phyloP scores from a whole-genome alignment of 2,888 invertebrate species.

The Eupsilia transversa region DNA sequence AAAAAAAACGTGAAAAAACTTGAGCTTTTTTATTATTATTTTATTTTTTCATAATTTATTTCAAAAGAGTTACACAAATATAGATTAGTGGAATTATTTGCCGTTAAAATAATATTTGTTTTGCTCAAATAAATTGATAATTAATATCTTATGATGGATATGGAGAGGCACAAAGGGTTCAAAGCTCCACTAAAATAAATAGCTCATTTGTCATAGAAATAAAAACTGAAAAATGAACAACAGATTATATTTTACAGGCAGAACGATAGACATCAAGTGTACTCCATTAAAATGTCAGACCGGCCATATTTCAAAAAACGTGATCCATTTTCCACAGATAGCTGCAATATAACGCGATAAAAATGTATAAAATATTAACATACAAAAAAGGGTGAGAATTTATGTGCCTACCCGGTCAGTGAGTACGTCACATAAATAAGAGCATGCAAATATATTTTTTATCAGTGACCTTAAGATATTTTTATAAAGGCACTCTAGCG shows the following conservation, averaged over 20 bases:
- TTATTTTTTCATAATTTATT: too few relatives aligned
- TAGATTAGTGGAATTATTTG: neutral
- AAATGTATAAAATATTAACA: slow-evolving; percentile 58
- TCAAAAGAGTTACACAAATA: too few relatives aligned
- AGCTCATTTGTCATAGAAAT: slow-evolving; percentile 19
- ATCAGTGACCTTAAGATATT: slow-evolving; percentile 6
- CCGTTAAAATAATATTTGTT: neutral
- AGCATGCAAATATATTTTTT: slow-evolving; percentile 22
- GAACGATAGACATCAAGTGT: slow-evolving; percentile 51
- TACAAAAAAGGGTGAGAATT: slow-evolving; percentile 45
- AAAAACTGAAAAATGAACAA: slow-evolving; percentile 26
- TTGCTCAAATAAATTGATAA: neutral
- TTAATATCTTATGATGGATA: slow-evolving; percentile 15
- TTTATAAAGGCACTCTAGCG: neutral
- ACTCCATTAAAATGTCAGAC: slow-evolving; percentile 50
- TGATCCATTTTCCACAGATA: slow-evolving; percentile 55
- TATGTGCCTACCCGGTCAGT: slow-evolving; percentile 41
- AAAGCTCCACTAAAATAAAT: slow-evolving; percentile 18
- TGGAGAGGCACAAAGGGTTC: neutral
- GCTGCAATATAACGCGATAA: slow-evolving; percentile 56
- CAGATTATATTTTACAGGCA: slow-evolving; percentile 41
- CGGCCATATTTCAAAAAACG: slow-evolving; percentile 43
- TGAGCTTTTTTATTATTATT: too few relatives aligned
- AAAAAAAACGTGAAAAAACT: too few relatives aligned
- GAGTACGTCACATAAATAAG: slow-evolving; percentile 42